These are phyloP conservation scores for Luperina testacea DNA, from an alignment of 2,888 invertebrate genomes.

Conservation along the genomic window DNA sequence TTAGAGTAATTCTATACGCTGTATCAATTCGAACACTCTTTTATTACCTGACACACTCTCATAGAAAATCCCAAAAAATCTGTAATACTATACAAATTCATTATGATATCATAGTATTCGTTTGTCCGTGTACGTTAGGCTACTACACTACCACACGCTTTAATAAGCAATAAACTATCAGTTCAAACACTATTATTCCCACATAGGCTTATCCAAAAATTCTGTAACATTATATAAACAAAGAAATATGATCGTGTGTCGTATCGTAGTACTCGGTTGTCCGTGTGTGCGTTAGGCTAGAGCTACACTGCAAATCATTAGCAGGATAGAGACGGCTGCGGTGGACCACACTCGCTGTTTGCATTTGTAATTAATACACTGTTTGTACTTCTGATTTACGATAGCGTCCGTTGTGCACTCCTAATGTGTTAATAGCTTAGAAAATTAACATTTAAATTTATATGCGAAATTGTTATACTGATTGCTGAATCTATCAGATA, in stretches of 20 bases:
- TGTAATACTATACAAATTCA: background rate
- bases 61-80: background rate
- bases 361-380: constrained; percentile 90
- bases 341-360: constrained; percentile 89
- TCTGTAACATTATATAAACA: background rate
- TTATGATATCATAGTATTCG: background rate
- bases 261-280: constrained; percentile 42
- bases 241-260: constrained; percentile 31
- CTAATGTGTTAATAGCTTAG: constrained; percentile 89
- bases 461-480: constrained; percentile 29
- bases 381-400: constrained; percentile 90
- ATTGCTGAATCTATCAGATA: constrained; percentile 1
- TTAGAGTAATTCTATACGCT: background rate
- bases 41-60: no score
- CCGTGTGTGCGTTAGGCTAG: constrained; percentile 61
- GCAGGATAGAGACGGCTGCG: constrained; percentile 88
- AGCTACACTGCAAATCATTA: constrained; percentile 89
- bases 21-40: background rate
- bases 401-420: constrained; percentile 83
- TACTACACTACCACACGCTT: background rate
- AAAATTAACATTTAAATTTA: constrained; percentile 79
- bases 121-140: background rate
- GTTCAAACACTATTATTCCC: background rate
- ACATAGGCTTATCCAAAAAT: background rate
- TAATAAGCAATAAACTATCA: background rate